Evolutionary conservation across 1,140 invertebrate species (phyloP), one percentile per base, ranked within the genome.

Genomic region (Anthonomus grandis): DNA sequence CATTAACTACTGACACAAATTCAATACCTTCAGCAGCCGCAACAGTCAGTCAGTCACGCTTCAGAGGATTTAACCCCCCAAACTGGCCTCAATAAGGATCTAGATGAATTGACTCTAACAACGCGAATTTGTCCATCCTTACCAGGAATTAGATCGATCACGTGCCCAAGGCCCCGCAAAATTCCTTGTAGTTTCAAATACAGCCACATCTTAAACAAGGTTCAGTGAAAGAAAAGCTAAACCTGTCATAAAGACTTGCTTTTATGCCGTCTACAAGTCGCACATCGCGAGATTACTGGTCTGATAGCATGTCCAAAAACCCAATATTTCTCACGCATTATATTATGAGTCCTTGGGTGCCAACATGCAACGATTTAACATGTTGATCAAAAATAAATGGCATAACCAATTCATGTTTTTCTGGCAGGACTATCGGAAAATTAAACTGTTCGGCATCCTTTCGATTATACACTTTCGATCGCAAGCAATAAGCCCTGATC

Each of bases 341-440:
- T 44, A 34, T 38, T 15, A 65, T 13, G 4, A 64, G 23, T 34
- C 18, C 36, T 44, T n/a, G n/a, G n/a, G n/a, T n/a, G n/a, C n/a
- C n/a, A n/a, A n/a, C n/a, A n/a, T 64, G 47, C 31, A 34, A 53
- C 12, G 17, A 42, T 12, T 24, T 49, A 17, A n/a, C 19, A 36
- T 58, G 59, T 31, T 10, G 21, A 2, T 52, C 18, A 2, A 25
- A n/a, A 31, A 60, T 53, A 13, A 63, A 37, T 2, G 5, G 13
- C 12, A 4, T 22, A 27, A 64, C 62, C 24, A 61, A 37, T 4
- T 27, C 31, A 42, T 67, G 50, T 34, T 55, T 64, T n/a, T 18
- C 45, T 38, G 69, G 61, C 41, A 72, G 65, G 8, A 71, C 23
- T 18, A 66, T 57, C 1, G 69, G 70, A 59, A 34, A 64, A 12